Conservation (phyloP, 2,797 vertebrate species). For the Cheirogaleus major region DNA sequence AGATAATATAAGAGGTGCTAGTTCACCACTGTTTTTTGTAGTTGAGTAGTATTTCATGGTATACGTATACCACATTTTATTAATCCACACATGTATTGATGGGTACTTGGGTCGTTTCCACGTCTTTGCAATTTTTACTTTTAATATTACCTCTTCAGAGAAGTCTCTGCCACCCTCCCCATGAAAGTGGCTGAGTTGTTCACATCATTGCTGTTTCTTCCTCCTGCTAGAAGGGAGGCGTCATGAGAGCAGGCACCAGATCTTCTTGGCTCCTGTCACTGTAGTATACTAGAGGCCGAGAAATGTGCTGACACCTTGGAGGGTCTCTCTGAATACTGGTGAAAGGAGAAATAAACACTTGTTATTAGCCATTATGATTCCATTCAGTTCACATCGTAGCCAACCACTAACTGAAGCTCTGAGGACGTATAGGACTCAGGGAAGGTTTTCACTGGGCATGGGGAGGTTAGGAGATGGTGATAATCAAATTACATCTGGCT, state of each 20-base stretch:
- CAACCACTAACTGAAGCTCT: neutral
- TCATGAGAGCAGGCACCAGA: neutral
- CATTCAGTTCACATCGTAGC: neutral
- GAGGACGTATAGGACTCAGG: neutral
- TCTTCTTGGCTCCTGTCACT: neutral
- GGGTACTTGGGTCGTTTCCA: too few relatives aligned
- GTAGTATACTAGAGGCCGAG: neutral
- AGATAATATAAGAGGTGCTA: too few relatives aligned
- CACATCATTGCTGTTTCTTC: neutral
- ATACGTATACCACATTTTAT: too few relatives aligned
- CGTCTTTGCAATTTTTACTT: neutral
- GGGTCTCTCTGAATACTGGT: neutral
- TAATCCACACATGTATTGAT: too few relatives aligned
- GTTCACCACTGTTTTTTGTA: too few relatives aligned
- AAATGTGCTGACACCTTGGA: neutral
- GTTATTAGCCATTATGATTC: neutral
- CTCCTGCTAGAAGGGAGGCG: neutral
- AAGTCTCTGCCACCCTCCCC: neutral
- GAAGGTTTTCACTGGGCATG: neutral
- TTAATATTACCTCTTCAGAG: neutral
- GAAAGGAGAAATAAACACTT: neutral
- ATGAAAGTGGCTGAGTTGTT: neutral
- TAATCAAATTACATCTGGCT: neutral
- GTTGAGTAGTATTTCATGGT: too few relatives aligned
- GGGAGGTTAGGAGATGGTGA: neutral